Base-by-base conservation (phyloP, 1,140 invertebrate genomes). In the Hypsibius dujardini region DNA sequence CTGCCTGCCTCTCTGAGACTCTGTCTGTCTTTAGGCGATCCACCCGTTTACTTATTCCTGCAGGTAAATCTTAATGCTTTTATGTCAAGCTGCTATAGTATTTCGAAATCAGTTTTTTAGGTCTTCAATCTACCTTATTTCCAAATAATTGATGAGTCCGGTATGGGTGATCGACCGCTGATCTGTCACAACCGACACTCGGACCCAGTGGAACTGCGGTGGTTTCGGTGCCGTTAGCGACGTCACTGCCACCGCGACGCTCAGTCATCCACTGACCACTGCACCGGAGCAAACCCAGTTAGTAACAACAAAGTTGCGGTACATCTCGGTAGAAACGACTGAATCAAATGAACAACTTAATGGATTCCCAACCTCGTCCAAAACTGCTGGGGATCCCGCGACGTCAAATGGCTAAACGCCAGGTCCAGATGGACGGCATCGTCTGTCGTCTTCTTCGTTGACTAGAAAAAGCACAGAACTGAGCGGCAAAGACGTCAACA, bases 191-290 rank as follows among this genome's bases (percentile, higher is more conserved):
- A 28, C 0, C 28, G 28, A 28, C 28, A 28, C 28, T 28, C 28
- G 28, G 28, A 28, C 28, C 28, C 71, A 79, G 75, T 62, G 75
- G 72, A 15, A 82, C 72, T 7, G 84, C 84, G 42, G 84, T 73
- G 0, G 84, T 85, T 74, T 85, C 84, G 46, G 83, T 84, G 40
- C 83, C 84, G 72, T 76, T 75, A 40, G 80, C 81, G 42, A 85
- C 85, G 80, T 85, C 84, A 47, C 83, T 84, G n/a, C 84, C 84
- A 71, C 84, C 84, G 75, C 76, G 76, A 74, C 80, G 80, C 73
- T 86, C 84, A 15, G 84, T 85, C 84, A 85, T 85, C 84, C 84
- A 85, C 74, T 85, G 84, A 3, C 84, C 84, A 72, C 83, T 84
- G 14, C 12, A 28, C 28, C 28, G 28, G 28, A 28, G 28, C 28